Evolutionary conservation across 2,888 invertebrate species (phyloP).

Genomic region (Pollenia labialis): DNA sequence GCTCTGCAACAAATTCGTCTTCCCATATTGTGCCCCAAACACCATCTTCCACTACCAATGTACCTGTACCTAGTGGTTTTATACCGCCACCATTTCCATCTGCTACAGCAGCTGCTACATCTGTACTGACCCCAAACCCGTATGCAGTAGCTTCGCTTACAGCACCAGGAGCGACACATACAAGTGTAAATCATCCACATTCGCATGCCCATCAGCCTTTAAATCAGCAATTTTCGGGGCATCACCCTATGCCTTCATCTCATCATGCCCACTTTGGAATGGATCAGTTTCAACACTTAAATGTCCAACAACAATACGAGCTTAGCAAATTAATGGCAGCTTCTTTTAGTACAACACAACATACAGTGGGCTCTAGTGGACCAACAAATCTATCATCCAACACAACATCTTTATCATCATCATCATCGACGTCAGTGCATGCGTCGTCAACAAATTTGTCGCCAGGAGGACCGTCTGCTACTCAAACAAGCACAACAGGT

Average conservation of each 20-base stretch:
- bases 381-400: constrained; percentile 68
- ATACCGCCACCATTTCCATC: constrained; percentile 79
- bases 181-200: constrained; percentile 64
- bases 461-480: not conserved
- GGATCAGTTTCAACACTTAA: constrained; percentile 76
- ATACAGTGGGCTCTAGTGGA: constrained; percentile 47
- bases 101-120: constrained; percentile 74
- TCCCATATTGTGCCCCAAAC: constrained; percentile 76
- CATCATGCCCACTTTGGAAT: constrained; percentile 75
- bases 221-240: constrained; percentile 65
- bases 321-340: constrained; percentile 79
- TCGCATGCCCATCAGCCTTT: constrained; percentile 60
- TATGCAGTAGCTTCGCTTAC: constrained; percentile 74
- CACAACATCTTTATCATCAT: constrained; percentile 22
- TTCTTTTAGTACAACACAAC: constrained; percentile 58
- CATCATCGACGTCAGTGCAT: constrained; percentile 22
- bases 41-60: constrained; percentile 76
- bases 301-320: constrained; percentile 78
- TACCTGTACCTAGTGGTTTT: constrained; percentile 81
- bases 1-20: constrained; percentile 72
- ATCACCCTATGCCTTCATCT: constrained; percentile 59
- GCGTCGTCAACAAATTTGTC: constrained; percentile 31
- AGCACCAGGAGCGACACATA: constrained; percentile 36
- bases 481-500: constrained; percentile 42
- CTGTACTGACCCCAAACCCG: constrained; percentile 81